Percentiles rank a stretch among this genome's conserved stretches.
Evolutionary conservation across 2,113 vertebrate genomes (phyloP).

Genomic region (Sinosuthora webbiana): DNA sequence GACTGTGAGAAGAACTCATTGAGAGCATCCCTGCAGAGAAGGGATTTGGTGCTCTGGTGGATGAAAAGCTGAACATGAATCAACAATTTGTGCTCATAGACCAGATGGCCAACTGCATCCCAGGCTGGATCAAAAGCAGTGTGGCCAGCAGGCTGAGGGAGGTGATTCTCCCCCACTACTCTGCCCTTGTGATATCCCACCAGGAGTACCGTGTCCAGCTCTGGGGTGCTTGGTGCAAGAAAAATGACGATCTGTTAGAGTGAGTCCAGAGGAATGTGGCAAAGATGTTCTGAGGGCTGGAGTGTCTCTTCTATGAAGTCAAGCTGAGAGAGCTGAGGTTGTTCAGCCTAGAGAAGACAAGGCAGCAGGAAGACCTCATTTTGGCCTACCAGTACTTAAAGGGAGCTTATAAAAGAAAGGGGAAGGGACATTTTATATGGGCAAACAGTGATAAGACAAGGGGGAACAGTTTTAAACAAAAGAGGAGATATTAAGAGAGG

Average conservation of each 20-base stretch:
- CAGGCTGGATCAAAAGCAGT: background rate
- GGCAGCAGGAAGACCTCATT: background rate
- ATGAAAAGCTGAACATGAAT: background rate
- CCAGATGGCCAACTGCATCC: background rate
- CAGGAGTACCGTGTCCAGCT: too few relatives aligned
- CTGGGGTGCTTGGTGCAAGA: background rate
- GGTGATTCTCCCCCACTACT: background rate
- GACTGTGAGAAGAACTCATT: background rate
- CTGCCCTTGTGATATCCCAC: background rate
- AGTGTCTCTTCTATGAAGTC: background rate
- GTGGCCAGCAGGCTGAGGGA: background rate
- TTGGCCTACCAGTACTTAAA: background rate
- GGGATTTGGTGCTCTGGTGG: too few relatives aligned
- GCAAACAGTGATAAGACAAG: background rate
- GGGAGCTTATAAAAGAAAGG: background rate
- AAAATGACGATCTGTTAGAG: background rate
- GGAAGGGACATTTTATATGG: background rate
- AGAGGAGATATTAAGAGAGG: background rate
- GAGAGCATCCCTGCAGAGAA: background rate
- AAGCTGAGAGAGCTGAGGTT: background rate
- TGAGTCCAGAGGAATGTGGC: background rate
- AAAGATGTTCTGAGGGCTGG: background rate
- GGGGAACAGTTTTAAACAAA: background rate
- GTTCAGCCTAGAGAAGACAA: background rate
- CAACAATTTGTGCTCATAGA: accelerated